Conservation (phyloP, 1,140 invertebrate genomes). For the Rhagoletis pomonella region DNA sequence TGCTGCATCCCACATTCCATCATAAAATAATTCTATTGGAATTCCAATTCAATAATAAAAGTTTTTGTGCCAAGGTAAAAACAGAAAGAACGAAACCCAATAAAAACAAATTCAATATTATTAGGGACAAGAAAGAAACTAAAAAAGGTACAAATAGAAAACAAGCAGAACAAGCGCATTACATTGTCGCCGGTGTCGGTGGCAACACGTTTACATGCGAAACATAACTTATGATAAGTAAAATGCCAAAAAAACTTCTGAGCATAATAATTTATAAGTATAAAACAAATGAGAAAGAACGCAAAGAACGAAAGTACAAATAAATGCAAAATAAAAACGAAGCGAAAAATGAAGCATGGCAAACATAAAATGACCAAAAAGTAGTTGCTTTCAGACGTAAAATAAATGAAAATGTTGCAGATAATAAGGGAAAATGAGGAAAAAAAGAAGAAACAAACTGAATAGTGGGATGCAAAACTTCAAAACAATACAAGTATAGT, state of each 20-base stretch:
- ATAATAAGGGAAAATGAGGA: conserved; percentile 40
- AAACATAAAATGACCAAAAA: conserved; percentile 8
- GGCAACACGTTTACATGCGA: not conserved
- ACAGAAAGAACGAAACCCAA: not conserved
- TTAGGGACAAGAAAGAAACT: not conserved
- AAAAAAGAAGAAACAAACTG: not conserved
- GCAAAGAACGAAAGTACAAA: not conserved
- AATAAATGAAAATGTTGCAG: conserved; percentile 48
- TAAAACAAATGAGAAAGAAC: conserved; percentile 16
- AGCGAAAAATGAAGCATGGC: not conserved
- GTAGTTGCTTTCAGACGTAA: conserved; percentile 33
- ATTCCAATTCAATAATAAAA: conserved; percentile 36
- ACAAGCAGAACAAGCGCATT: conserved; percentile 7
- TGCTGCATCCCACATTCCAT: not conserved
- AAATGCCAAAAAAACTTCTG: conserved; percentile 33
- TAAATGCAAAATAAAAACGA: not conserved
- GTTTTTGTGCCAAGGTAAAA: not conserved
- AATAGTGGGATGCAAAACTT: conserved; percentile 37
- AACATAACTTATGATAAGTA: conserved; percentile 39
- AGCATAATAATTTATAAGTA: conserved; percentile 44
- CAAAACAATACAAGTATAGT: conserved; percentile 26
- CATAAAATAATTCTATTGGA: conserved; percentile 34
- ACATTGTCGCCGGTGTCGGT: conserved; percentile 37
- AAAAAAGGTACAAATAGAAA: not conserved
- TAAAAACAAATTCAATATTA: conserved; percentile 45